Percentiles rank a stretch among this genome's conserved stretches.
Evolutionary conservation across 2,797 vertebrate species (phyloP).

Genomic region (Paramormyrops hopkinsi): DNA sequence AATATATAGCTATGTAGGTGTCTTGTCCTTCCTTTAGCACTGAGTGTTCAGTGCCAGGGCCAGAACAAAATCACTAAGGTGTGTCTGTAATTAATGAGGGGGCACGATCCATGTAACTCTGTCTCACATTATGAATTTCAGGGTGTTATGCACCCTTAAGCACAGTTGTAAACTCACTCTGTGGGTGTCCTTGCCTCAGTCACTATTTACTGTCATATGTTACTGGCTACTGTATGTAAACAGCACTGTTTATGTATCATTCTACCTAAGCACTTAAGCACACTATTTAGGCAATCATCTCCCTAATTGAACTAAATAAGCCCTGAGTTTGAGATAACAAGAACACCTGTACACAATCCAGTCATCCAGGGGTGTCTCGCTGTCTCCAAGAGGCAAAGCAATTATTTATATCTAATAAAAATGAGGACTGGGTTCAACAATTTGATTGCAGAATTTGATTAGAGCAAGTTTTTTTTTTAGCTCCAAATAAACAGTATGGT

Average conservation of each 20-base stretch:
- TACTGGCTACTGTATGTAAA: neutral
- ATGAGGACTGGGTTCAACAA: neutral
- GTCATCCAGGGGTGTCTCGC: neutral
- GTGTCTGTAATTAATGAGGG: neutral
- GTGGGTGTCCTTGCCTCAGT: neutral
- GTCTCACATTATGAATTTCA: neutral
- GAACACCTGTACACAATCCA: neutral
- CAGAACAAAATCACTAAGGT: neutral
- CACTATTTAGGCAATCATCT: neutral
- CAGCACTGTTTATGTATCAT: neutral
- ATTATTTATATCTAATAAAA: neutral
- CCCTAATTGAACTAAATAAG: slow-evolving; percentile 8
- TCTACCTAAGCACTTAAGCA: neutral
- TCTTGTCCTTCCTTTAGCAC: neutral
- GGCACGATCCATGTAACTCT: neutral
- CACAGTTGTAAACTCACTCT: neutral
- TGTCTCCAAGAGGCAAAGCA: neutral
- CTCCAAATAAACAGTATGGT: neutral
- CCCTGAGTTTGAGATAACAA: neutral
- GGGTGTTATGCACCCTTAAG: neutral
- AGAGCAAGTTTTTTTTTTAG: neutral
- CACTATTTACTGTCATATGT: neutral
- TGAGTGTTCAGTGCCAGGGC: neutral
- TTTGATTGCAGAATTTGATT: neutral
- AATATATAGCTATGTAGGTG: neutral